These are phyloP conservation scores for Esox lucius DNA, from an alignment of 2,797 vertebrate genomes.

Conservation along the genomic window DNA sequence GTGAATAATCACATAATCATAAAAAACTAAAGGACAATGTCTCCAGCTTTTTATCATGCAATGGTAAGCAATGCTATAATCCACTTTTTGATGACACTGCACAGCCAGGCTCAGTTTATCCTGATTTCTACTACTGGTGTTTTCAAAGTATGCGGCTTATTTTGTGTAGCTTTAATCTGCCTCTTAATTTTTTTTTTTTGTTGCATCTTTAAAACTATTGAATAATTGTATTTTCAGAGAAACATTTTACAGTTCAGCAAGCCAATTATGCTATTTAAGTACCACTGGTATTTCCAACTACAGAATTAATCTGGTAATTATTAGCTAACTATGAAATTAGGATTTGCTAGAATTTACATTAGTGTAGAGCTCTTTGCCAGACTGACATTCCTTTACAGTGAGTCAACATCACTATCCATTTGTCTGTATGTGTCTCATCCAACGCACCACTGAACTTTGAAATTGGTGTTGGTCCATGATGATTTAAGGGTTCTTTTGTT, in stretches of 20 bases:
- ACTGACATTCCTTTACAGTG: background rate
- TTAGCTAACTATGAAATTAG: background rate
- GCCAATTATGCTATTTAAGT: background rate
- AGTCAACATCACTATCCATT: slow-evolving; percentile 28
- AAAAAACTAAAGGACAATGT: slow-evolving; percentile 1
- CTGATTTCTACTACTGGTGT: slow-evolving; percentile 1
- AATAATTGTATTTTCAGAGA: slow-evolving; percentile 6
- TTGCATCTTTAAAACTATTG: slow-evolving; percentile 35
- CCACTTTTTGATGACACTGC: slow-evolving; percentile 4
- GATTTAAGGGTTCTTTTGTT: slow-evolving; percentile 11
- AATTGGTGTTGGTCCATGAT: slow-evolving; percentile 52
- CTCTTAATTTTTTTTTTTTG: slow-evolving; percentile 12
- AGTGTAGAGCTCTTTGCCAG: background rate
- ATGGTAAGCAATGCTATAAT: slow-evolving; percentile 10
- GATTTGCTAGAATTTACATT: slow-evolving; percentile 21
- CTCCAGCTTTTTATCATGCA: background rate
- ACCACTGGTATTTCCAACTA: slow-evolving; percentile 16
- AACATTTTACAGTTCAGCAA: slow-evolving; percentile 23
- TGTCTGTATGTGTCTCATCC: slow-evolving; percentile 22
- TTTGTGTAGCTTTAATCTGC: slow-evolving; percentile 21
- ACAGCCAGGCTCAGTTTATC: background rate
- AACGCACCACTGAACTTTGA: slow-evolving; percentile 53
- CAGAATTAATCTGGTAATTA: slow-evolving; percentile 16
- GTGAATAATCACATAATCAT: slow-evolving; percentile 5
- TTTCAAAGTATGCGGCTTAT: slow-evolving; percentile 26